These are phyloP conservation scores for Eupithecia vulgata DNA, from an alignment of 2,888 invertebrate genomes.

Conservation along the genomic window DNA sequence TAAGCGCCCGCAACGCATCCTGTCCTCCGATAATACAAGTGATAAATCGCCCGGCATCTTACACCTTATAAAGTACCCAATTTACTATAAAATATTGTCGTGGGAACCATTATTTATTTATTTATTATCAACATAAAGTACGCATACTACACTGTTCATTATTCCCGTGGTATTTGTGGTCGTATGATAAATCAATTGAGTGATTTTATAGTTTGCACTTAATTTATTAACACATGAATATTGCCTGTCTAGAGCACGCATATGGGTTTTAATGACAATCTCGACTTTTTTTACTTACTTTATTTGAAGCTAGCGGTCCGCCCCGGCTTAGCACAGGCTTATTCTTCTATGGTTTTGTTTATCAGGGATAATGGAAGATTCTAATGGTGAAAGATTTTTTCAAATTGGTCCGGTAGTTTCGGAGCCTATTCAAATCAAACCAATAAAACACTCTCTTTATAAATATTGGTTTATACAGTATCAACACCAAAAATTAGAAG, in stretches of 20 bases:
- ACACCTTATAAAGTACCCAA: slow-evolving; percentile 61
- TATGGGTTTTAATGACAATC: neutral
- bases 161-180: slow-evolving; percentile 49
- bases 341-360: too few relatives aligned
- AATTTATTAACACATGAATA: slow-evolving; percentile 36
- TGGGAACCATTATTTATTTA: slow-evolving; percentile 58
- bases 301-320: too few relatives aligned
- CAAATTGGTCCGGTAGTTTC: too few relatives aligned
- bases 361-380: too few relatives aligned
- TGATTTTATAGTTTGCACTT: slow-evolving; percentile 39
- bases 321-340: too few relatives aligned
- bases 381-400: too few relatives aligned
- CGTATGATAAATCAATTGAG: slow-evolving; percentile 51
- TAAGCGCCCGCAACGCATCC: slow-evolving; percentile 49
- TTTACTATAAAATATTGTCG: slow-evolving; percentile 61
- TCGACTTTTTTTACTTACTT: too few relatives aligned
- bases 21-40: slow-evolving; percentile 61
- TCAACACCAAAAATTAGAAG: too few relatives aligned
- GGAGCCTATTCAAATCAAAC: too few relatives aligned
- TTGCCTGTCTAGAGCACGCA: slow-evolving; percentile 16
- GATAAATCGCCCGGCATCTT: slow-evolving; percentile 66
- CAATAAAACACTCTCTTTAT: too few relatives aligned
- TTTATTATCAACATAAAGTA: slow-evolving; percentile 54
- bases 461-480: too few relatives aligned
- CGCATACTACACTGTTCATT: slow-evolving; percentile 46